Conservation (phyloP, 2,113 vertebrate species). For the Meriones unguiculatus region DNA sequence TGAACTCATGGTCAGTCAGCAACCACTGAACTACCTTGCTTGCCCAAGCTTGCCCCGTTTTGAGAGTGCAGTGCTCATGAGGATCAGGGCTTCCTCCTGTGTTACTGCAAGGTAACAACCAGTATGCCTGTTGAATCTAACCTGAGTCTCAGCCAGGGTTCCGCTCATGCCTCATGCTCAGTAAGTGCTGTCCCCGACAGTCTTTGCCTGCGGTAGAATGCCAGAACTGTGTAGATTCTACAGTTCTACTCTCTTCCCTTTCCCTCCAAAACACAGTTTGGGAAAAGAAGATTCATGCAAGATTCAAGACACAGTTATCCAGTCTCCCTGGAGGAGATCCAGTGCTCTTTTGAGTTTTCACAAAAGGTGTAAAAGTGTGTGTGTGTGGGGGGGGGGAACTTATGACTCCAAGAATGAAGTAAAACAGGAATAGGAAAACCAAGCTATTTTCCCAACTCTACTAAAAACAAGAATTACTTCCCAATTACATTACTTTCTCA, state of each 20-base stretch:
- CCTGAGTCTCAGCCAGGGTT: background rate
- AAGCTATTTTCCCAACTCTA: background rate
- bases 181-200: background rate
- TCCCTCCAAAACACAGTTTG: background rate
- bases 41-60: background rate
- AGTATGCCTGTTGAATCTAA: background rate
- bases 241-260: background rate
- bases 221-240: background rate
- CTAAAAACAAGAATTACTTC: constrained; percentile 7
- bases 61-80: background rate
- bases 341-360: background rate
- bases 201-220: background rate
- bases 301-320: background rate
- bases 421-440: background rate
- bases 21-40: background rate
- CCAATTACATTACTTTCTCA: background rate
- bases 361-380: background rate
- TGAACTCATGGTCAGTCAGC: background rate
- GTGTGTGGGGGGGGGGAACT: background rate
- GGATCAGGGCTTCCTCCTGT: background rate
- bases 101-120: no score
- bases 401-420: background rate
- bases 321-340: background rate
- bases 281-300: background rate
- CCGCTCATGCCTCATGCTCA: background rate